A percentile compares a stretch with the other conserved stretches of the same genome.
Evolutionary conservation across 2,797 vertebrate genomes (phyloP).

Genomic region (Sternotherus odoratus): DNA sequence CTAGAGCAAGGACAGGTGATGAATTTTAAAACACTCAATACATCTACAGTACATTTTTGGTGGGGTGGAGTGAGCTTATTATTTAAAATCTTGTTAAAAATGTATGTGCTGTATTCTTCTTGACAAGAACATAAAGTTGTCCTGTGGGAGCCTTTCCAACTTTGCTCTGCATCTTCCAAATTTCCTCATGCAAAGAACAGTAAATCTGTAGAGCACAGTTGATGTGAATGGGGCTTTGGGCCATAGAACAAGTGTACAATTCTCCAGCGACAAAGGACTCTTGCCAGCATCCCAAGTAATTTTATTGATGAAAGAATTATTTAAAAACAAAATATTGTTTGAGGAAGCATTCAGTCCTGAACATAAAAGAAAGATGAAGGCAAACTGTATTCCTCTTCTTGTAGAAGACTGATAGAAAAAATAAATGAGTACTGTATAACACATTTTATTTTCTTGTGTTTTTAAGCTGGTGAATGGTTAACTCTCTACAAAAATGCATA

Average conservation of each 20-base stretch:
- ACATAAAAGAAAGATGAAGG: background rate
- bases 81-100: fast-evolving
- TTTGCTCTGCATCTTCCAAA: background rate
- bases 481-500: background rate
- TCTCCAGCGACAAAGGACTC: background rate
- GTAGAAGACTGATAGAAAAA: background rate
- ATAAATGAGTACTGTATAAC: background rate
- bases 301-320: background rate
- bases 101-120: background rate
- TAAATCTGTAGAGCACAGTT: background rate
- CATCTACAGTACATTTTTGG: background rate
- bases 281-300: background rate
- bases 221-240: background rate
- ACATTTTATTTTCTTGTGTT: background rate
- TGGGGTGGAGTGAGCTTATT: background rate
- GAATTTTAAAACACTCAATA: background rate
- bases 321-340: background rate
- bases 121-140: background rate
- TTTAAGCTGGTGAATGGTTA: background rate
- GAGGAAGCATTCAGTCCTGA: background rate
- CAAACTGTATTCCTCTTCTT: background rate
- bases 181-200: background rate
- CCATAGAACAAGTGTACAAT: background rate
- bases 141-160: background rate
- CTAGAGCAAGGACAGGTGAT: slow-evolving; percentile 74